Base-by-base conservation (phyloP, 30 jellyfish, hydroid and myxozoan species). In the Hydractinia echinata region DNA sequence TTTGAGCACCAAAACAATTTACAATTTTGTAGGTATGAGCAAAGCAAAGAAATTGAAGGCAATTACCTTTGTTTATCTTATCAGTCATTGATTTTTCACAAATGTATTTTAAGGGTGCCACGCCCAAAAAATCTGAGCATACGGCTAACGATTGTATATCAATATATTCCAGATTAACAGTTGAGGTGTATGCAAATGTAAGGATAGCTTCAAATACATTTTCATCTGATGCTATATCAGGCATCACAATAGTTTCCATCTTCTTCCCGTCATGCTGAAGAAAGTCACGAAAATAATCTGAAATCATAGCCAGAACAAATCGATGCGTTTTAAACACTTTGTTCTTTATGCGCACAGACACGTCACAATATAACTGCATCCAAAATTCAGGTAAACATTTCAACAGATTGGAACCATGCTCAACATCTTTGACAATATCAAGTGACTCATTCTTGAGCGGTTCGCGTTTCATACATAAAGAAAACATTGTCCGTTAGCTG, bases 211-310 rank as follows among this genome's bases (percentile, higher is more conserved):
- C 66, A 44, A 73, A 73, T 3, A 73, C 53, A n/a, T n/a, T n/a
- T n/a, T n/a, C n/a, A 21, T 73, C 73, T 4, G 49, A 18, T 44
- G 49, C 18, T 4, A 73, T 54, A 13, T 7, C 30, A 7, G 71
- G 11, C 5, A 73, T 44, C 53, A n/a, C 53, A 21, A 73, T 73
- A 51, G 66, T 56, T 5, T 73, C 83, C 53, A 44, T 6, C 4
- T 73, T 39, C 66, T 21, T 44, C 21, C 83, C 83, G 19, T 73
- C 83, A 73, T n/a, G 83, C 19, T 44, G 83, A 48, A 73, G 53
- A 10, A 7, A 73, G 49, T 19, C 83, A 21, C 83, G 83, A 73
- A 73, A 73, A 48, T 73, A 73, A 73, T 73, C 83, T 7, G 83
- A 73, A 18, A 73, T 48, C 83, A 73, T 73, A 39, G 83, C 83